These are phyloP conservation scores for Spinus pinus DNA, from an alignment of 2,797 vertebrate species.

Conservation along the genomic window DNA sequence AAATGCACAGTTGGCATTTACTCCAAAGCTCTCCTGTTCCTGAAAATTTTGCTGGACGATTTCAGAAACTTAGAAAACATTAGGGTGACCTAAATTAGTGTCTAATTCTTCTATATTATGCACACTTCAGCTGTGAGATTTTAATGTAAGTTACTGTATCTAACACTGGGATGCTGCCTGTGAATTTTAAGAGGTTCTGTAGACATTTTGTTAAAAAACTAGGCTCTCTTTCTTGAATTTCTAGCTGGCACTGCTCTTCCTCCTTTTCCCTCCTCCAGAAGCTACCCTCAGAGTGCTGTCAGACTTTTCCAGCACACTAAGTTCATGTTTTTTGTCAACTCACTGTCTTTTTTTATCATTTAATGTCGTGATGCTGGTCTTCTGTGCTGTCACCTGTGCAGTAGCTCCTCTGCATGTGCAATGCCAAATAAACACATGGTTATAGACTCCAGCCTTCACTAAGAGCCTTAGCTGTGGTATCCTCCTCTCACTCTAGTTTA, in stretches of 20 bases:
- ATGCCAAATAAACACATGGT: not conserved
- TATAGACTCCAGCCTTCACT: not conserved
- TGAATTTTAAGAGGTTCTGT: not conserved
- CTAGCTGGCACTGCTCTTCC: not conserved
- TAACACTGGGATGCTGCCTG: not conserved
- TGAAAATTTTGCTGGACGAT: not conserved
- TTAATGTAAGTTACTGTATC: not conserved
- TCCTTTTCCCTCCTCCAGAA: not conserved
- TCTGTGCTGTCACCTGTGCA: not conserved
- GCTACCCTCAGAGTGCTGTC: not conserved
- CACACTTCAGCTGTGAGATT: not conserved
- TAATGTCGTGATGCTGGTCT: not conserved
- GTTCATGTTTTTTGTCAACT: not conserved
- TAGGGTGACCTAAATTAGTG: not conserved
- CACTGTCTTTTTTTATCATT: not conserved
- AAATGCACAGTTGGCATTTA: not conserved
- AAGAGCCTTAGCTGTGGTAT: not conserved
- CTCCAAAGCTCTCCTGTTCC: not conserved
- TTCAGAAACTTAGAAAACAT: not conserved
- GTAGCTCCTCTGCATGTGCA: not conserved
- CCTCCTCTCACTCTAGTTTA: not conserved
- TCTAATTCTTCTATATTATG: not conserved
- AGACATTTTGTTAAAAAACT: not conserved
- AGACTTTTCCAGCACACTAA: not conserved
- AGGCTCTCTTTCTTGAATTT: not conserved